phyloP scores from a whole-genome alignment of 2,888 invertebrate species.

The Amiota minor region DNA sequence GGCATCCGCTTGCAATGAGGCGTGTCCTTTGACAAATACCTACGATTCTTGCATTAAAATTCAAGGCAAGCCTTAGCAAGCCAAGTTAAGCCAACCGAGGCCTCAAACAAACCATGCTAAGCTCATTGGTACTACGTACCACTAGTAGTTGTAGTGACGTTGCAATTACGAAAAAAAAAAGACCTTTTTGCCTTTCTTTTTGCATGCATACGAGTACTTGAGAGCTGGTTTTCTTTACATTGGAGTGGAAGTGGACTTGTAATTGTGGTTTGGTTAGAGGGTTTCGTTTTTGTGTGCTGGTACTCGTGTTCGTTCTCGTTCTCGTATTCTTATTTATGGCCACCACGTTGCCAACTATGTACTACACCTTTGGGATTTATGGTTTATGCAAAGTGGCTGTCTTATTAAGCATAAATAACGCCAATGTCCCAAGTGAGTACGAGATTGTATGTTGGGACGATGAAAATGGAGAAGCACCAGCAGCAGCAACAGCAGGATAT shows the following conservation, averaged over 20 bases:
- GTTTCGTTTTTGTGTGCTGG: not conserved
- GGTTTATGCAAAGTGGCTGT: constrained; percentile 38
- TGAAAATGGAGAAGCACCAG: too few species aligned
- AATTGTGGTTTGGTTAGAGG: not conserved
- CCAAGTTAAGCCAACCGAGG: not conserved
- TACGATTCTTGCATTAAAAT: constrained; percentile 16
- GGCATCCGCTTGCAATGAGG: not conserved
- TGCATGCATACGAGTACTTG: not conserved
- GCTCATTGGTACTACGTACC: not conserved
- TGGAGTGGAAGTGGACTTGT: not conserved
- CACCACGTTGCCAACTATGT: constrained; percentile 35
- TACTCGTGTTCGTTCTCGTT: not conserved
- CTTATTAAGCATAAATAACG: constrained; percentile 52
- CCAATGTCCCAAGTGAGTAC: not conserved
- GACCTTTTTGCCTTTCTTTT: not conserved
- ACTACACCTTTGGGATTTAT: constrained; percentile 56
- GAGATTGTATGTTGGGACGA: too few species aligned
- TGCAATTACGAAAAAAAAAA: too few species aligned
- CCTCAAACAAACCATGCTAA: not conserved
- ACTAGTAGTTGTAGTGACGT: not conserved
- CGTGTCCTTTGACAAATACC: constrained; percentile 23
- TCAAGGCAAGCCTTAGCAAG: constrained; percentile 25
- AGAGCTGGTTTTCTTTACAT: not conserved
- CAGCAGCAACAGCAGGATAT: too few species aligned
- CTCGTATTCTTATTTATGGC: constrained; percentile 21